Evolutionary conservation across 2,113 vertebrate species (phyloP).

Genomic region (Eurypyga helias): DNA sequence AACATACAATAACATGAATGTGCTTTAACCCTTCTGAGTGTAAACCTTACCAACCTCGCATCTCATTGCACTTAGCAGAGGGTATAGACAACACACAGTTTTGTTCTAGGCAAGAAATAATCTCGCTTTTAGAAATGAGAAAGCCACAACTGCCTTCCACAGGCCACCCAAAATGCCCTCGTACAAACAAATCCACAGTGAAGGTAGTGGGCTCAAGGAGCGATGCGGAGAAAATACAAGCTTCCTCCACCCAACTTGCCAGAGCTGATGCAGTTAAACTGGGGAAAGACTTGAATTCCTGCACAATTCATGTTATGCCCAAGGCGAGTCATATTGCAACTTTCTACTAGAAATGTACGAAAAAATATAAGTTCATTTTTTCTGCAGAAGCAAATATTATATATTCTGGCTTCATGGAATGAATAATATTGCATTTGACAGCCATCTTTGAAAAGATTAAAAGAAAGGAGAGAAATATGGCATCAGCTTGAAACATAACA

Average conservation of each 20-base stretch:
- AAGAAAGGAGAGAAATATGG: background rate
- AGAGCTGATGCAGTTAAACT: background rate
- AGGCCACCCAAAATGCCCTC: fast-evolving
- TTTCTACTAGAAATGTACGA: background rate
- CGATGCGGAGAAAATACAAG: background rate
- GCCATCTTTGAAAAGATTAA: background rate
- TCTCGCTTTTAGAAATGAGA: background rate
- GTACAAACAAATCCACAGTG: background rate
- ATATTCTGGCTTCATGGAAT: background rate
- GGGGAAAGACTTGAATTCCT: background rate
- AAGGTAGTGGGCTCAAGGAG: fast-evolving
- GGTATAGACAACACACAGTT: background rate
- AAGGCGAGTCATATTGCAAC: background rate
- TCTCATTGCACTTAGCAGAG: background rate
- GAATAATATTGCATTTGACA: background rate
- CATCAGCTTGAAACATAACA: background rate
- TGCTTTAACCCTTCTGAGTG: background rate
- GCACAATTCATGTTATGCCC: no score
- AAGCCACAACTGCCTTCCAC: background rate
- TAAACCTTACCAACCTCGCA: background rate
- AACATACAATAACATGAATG: background rate
- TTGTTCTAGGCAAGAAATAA: background rate
- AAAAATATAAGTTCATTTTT: background rate
- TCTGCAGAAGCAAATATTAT: background rate
- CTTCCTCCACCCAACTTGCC: background rate